phyloP scores from a whole-genome alignment of 2,797 vertebrate species.

The Coregonus suidteri region DNA sequence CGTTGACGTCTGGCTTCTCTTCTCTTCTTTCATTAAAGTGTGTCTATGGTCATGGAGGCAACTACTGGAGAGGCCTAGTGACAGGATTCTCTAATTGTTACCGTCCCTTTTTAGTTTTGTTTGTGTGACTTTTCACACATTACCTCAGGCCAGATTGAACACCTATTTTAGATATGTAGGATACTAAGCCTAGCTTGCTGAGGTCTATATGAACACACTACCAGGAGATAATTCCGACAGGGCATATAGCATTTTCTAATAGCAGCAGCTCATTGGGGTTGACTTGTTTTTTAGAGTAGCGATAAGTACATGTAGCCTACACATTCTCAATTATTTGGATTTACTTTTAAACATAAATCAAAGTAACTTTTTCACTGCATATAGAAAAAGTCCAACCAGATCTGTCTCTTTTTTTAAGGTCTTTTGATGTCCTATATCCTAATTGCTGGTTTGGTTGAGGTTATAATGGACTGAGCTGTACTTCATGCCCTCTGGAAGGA shows the following conservation, averaged over 20 bases:
- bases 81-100: too few species aligned
- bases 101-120: background rate
- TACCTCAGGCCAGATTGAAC: background rate
- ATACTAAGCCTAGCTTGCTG: background rate
- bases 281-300: background rate
- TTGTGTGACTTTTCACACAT: background rate
- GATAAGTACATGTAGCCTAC: background rate
- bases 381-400: background rate
- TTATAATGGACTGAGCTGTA: constrained; percentile 30
- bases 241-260: background rate
- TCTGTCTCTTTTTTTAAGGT: constrained; percentile 52
- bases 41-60: background rate
- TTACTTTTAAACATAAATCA: background rate
- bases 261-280: background rate
- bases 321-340: background rate
- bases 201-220: background rate
- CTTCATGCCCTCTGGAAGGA: constrained; percentile 46
- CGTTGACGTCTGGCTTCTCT: background rate
- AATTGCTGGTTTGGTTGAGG: constrained; percentile 57
- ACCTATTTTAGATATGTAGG: background rate
- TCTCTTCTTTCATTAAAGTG: background rate
- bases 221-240: background rate
- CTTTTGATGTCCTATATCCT: constrained; percentile 45
- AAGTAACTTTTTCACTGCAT: background rate
- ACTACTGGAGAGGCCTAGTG: background rate